Percentiles rank a stretch among this genome's conserved stretches.
These are phyloP conservation scores for Acanthochromis polyacanthus DNA, from an alignment of 2,113 vertebrate species.

Conservation along the genomic window DNA sequence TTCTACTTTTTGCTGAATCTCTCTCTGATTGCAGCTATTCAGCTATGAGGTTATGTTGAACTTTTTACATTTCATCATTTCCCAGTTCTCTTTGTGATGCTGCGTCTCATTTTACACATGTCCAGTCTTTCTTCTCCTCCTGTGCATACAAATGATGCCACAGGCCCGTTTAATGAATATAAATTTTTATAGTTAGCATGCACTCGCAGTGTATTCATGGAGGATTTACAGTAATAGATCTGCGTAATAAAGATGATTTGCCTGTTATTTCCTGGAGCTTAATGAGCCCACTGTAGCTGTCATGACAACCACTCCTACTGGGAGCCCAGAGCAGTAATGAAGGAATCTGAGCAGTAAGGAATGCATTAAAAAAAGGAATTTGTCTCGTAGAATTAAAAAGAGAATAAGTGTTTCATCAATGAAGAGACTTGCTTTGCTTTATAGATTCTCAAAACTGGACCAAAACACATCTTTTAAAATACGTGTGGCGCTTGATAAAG, in stretches of 20 bases:
- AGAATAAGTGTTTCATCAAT: not conserved
- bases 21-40: too few species aligned
- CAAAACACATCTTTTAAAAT: not conserved
- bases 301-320: constrained; percentile 38
- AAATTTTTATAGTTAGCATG: not conserved
- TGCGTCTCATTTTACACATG: too few species aligned
- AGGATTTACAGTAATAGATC: not conserved
- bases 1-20: too few species aligned
- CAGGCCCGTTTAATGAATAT: not conserved
- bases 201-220: too few species aligned
- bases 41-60: too few species aligned
- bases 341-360: not conserved
- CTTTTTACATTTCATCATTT: too few species aligned
- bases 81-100: too few species aligned
- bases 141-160: too few species aligned
- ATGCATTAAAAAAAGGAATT: not conserved
- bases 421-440: not conserved
- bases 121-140: too few species aligned
- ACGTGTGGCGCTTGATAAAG: not conserved
- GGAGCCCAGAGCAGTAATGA: not conserved
- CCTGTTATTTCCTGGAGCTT: constrained; percentile 18
- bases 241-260: not conserved
- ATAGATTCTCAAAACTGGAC: too few species aligned
- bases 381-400: not conserved
- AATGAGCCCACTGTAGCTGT: constrained; percentile 34